phyloP scores from a whole-genome alignment of 2,888 invertebrate species.

The Anoncus sp. region DNA sequence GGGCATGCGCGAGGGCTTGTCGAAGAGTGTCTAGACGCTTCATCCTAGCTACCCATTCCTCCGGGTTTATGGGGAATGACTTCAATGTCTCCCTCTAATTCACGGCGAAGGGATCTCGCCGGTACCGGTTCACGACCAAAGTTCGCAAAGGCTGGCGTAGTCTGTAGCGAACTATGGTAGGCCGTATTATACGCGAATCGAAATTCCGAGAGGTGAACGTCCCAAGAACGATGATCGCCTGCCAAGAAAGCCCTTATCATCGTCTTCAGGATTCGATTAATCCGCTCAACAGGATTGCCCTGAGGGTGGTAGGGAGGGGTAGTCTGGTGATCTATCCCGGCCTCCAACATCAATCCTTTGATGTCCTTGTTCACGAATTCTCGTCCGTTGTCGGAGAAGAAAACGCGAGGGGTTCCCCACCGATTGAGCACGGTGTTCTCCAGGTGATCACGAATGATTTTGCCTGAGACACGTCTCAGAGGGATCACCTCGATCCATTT shows the following conservation, averaged over 20 bases:
- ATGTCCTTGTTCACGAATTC: slow-evolving; percentile 36
- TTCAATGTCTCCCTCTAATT: too few species aligned
- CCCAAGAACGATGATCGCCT: slow-evolving; percentile 53
- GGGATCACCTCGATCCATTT: too few species aligned
- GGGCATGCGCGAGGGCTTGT: too few species aligned
- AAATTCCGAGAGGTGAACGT: too few species aligned
- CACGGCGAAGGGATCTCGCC: too few species aligned
- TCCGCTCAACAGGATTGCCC: slow-evolving; percentile 36
- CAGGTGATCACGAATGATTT: slow-evolving; percentile 32
- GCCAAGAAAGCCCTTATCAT: slow-evolving; percentile 56
- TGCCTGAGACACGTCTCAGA: slow-evolving; percentile 28
- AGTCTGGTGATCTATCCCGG: not conserved
- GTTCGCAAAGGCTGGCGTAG: too few species aligned
- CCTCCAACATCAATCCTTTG: not conserved
- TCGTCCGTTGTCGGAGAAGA: slow-evolving; percentile 42
- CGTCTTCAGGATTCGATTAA: slow-evolving; percentile 52
- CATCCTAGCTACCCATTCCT: too few species aligned
- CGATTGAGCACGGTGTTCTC: slow-evolving; percentile 40
- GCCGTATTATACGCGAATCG: too few species aligned
- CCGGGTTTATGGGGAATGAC: too few species aligned
- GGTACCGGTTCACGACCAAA: too few species aligned
- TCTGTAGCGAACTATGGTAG: too few species aligned
- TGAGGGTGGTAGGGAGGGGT: slow-evolving; percentile 39
- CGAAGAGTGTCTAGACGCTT: too few species aligned
- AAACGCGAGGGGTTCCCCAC: slow-evolving; percentile 23